These are phyloP conservation scores for Polyommatus icarus DNA, from an alignment of 2,888 invertebrate species.

Conservation along the genomic window DNA sequence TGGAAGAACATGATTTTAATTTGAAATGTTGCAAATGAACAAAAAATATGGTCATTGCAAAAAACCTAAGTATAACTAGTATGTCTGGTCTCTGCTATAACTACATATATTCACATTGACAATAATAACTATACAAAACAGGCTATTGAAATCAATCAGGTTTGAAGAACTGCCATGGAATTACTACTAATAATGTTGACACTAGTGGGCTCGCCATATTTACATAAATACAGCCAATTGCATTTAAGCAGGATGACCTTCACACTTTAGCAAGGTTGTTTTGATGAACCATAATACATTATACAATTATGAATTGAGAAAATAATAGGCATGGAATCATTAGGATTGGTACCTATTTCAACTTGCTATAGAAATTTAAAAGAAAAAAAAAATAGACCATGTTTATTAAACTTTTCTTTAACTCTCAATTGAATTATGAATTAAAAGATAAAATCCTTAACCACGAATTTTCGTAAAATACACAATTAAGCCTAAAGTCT, in stretches of 20 bases:
- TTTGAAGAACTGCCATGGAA: not conserved
- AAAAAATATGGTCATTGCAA: not conserved
- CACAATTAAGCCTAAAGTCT: no score
- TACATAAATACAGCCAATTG: constrained; percentile 9
- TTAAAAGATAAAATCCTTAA: no score
- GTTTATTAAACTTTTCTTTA: no score
- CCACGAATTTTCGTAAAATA: no score
- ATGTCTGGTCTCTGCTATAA: no score
- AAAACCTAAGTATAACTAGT: not conserved
- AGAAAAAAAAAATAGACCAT: no score
- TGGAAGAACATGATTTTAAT: no score
- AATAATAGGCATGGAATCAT: not conserved
- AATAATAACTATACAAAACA: not conserved
- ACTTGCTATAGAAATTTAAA: no score
- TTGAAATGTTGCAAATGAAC: not conserved
- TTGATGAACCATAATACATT: not conserved
- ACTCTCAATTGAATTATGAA: no score
- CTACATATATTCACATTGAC: not conserved
- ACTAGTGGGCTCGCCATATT: not conserved
- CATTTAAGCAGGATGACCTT: not conserved
- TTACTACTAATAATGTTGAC: not conserved
- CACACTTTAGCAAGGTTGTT: not conserved
- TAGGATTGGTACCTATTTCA: no score
- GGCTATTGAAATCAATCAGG: not conserved
- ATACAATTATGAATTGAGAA: not conserved